Percentiles rank a stretch among this genome's conserved stretches.
phyloP scores from a whole-genome alignment of 2,797 vertebrate genomes.

The Gymnoscopelus microlampas region DNA sequence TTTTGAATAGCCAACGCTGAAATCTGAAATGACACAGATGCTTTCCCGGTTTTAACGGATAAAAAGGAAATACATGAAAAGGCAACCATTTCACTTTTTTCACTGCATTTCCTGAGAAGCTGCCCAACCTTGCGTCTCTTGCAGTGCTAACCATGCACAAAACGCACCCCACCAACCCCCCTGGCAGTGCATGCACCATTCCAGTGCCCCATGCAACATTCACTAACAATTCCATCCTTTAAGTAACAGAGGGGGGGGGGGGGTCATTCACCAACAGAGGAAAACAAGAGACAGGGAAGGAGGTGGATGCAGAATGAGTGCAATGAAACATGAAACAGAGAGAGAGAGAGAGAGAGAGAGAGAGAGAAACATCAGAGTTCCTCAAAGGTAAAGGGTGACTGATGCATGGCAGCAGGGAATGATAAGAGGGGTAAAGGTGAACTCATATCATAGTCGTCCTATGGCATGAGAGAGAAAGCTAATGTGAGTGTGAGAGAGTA shows the following conservation, averaged over 20 bases:
- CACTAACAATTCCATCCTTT: slow-evolving; percentile 73
- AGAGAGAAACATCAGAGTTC: slow-evolving; percentile 27
- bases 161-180: slow-evolving; percentile 62
- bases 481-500: slow-evolving; percentile 1
- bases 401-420: no score
- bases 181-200: slow-evolving; percentile 81
- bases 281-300: slow-evolving; percentile 54
- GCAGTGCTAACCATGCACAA: slow-evolving; percentile 76
- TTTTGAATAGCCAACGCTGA: no score
- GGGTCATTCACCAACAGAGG: slow-evolving; percentile 73
- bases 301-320: slow-evolving; percentile 23
- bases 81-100: not conserved
- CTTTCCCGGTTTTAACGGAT: no score
- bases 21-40: no score
- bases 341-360: slow-evolving; percentile 25
- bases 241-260: slow-evolving; percentile 45
- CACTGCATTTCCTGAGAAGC: slow-evolving; percentile 29
- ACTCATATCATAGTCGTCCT: no score
- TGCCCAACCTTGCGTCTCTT: slow-evolving; percentile 63
- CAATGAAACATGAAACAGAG: not conserved
- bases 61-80: no score
- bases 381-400: no score
- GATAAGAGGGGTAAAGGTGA: no score
- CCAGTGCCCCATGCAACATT: slow-evolving; percentile 85
- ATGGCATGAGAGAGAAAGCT: slow-evolving; percentile 20